Evolutionary conservation across 1,140 invertebrate genomes (phyloP), one percentile per base, ranked within the genome.

Genomic region (Zaprionus ornatus): DNA sequence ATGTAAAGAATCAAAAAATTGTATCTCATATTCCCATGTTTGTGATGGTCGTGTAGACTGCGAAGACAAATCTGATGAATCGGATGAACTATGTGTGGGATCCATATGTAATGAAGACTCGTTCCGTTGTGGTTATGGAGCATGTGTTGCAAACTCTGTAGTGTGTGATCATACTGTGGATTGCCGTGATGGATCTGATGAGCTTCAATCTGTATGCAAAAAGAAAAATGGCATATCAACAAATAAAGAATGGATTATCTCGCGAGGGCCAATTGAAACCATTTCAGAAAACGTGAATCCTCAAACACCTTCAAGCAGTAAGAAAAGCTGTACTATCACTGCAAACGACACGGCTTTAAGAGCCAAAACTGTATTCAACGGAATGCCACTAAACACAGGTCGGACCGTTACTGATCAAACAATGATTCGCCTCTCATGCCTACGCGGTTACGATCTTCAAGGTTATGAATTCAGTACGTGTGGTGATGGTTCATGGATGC

Each of bases 121-220:
- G 2, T 95, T 94, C 86, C 93, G 93, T 3, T 96, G 95, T 66
- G 80, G 91, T 1, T 90, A 95, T 65, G 95, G 95, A 4, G 94
- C 93, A 3, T 95, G 95, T 57, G 93, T 96, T 12, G 86, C 93
- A 40, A 92, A 93, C 2, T 92, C 94, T 60, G 81, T 80, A 0
- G 90, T 90, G 40, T 95, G 95, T 74, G 93, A 97, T 91, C 93
- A 94, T 1, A 71, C 91, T 0, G 81, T 86, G 27, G 94, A 97
- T 66, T 97, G 96, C 82, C 48, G 92, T 0, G 95, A 96, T 80
- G 93, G 94, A n/a, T 96, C 95, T 2, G 97, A 97, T 91, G 97
- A 97, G 27, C 7, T 79, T 17, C 1, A 21, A 5, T n/a, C 17
- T n/a, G 40, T 79, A 12, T 67, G 68, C 32, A 59, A 59, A 1